These are phyloP conservation scores for Rhingia rostrata DNA, from an alignment of 2,888 invertebrate species.

Conservation along the genomic window DNA sequence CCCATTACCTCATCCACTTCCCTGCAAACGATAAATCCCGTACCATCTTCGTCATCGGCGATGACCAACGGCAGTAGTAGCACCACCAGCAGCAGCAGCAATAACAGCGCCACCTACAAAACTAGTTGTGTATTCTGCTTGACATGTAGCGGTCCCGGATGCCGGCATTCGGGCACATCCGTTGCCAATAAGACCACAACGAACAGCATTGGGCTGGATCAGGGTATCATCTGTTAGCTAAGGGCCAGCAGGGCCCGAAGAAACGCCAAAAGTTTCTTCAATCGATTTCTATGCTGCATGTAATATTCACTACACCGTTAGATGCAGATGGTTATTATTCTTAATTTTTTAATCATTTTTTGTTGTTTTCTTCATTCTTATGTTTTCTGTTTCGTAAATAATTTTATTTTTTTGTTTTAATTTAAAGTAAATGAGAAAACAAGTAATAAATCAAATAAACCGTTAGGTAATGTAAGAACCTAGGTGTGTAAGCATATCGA, in stretches of 20 bases:
- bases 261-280: slow-evolving; percentile 83
- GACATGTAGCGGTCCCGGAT: slow-evolving; percentile 77
- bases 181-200: slow-evolving; percentile 80
- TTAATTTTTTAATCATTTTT: slow-evolving; percentile 16
- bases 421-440: slow-evolving; percentile 47
- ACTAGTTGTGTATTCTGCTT: slow-evolving; percentile 78
- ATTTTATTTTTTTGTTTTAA: slow-evolving; percentile 59
- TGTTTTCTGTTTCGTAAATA: slow-evolving; percentile 64
- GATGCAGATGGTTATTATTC: slow-evolving; percentile 37
- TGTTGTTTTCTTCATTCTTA: slow-evolving; percentile 24
- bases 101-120: slow-evolving; percentile 73
- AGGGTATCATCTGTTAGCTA: slow-evolving; percentile 83
- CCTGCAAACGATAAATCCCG: slow-evolving; percentile 57
- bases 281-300: slow-evolving; percentile 82
- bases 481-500: slow-evolving; percentile 74
- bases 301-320: slow-evolving; percentile 76
- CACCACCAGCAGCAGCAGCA: slow-evolving; percentile 43
- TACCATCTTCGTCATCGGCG: slow-evolving; percentile 52
- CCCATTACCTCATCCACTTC: slow-evolving; percentile 53
- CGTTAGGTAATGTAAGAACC: slow-evolving; percentile 65
- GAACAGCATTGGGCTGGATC: slow-evolving; percentile 82
- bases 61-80: slow-evolving; percentile 29
- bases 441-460: slow-evolving; percentile 36
- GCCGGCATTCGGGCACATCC: slow-evolving; percentile 77
- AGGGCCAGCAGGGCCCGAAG: slow-evolving; percentile 82